Evolutionary conservation across 2,113 vertebrate genomes (phyloP), one percentile per base, ranked within the genome.

Genomic region (Tragelaphus scriptus): DNA sequence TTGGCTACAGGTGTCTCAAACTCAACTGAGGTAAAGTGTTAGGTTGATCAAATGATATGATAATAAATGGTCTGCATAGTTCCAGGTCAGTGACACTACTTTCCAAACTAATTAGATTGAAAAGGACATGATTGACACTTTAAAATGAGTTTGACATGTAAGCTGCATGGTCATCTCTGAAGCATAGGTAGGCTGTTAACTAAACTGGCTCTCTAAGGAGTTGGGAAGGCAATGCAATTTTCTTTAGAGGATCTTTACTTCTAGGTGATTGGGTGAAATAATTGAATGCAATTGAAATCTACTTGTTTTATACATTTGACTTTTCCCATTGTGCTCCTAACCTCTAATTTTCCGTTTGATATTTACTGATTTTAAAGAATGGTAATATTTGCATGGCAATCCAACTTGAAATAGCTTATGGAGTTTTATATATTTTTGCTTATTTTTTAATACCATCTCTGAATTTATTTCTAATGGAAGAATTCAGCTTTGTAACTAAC

Each of bases 31-130:
- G 94, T 93, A 94, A 93, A 98, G 86, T 94, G 97, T 97, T 98
- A 92, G 71, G 86, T 85, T 97, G 97, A 97, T 98, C 98, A 98
- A 97, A 98, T 98, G 92, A 97, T 98, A 98, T 98, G 98, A 96
- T 98, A 98, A 98, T 98, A 98, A 98, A 88, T 94, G 95, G 96
- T 96, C 97, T 97, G 95, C 84, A 85, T 94, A 96, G 98, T 97
- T 97, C 86, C 79, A 98, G 98, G 98, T 98, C 98, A 98, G 93
- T 97, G 98, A 98, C 98, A 98, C 97, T 98, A 98, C 98, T 98
- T 98, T 98, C 97, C 96, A 98, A 98, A 98, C 98, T 98, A 98
- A 98, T 98, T 98, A 98, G 97, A 97, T 98, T 97, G 97, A 98
- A 98, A 97, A 36, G 94, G 89, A 98, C 97, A 95, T 98, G 98